Evolutionary conservation across 2,888 invertebrate species (phyloP), one percentile per base, ranked within the genome.

Genomic region (Notodonta ziczac): DNA sequence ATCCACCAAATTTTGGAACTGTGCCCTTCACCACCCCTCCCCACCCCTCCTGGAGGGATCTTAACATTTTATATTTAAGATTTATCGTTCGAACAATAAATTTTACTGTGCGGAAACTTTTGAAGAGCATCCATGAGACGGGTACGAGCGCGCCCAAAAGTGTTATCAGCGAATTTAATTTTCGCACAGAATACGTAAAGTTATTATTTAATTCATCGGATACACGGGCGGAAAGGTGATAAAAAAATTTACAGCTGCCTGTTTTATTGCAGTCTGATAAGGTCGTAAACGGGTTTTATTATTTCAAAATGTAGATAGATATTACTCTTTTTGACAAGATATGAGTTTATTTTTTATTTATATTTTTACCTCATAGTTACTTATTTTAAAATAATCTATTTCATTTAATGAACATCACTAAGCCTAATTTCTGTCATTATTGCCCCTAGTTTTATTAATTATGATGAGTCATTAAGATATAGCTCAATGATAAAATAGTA

Each of bases 41-140:
- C 24, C 24, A 2, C 24, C 24, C 24, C 24, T 24, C 2, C 24
- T 55, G 61, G 59, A 58, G 65, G 60, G 74, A 65, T 70, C 71
- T 69, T 66, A 62, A 69, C 77, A 72, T 80, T 86, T 84, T 84
- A 85, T 83, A 82, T 83, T 82, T 77, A 66, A 79, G 79, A 84
- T 86, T 86, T 85, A 85, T 80, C 76, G 70, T 70, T 61, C 67
- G 67, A 69, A 74, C 78, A 80, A 85, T 86, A 85, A 84, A 84
- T 83, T 84, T 86, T 81, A 85, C 81, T 75, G 80, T 65, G 79
- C 78, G 78, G 77, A 83, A 76, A 63, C 73, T 74, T 70, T 61
- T 61, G 60, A 51, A 51, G 10, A 46, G 46, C 59, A 5, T 50
- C 54, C n/a, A 39, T 39, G 50, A 62, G 72, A 66, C 59, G 70